phyloP scores from a whole-genome alignment of 1,140 invertebrate genomes.

The Aphelinus certus region DNA sequence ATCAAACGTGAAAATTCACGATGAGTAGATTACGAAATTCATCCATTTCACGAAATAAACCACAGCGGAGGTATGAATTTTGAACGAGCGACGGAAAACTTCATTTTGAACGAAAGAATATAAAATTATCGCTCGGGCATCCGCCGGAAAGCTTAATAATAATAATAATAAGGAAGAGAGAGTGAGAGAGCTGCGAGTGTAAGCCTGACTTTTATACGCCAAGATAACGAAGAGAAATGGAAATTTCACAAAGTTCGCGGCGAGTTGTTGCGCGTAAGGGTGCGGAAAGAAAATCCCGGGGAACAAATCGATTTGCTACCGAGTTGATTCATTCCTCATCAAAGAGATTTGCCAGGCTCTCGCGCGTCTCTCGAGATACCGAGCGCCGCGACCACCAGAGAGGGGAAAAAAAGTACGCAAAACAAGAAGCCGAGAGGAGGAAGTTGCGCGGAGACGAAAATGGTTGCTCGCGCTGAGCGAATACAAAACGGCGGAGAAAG shows the following conservation, averaged over 20 bases:
- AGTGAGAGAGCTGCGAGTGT: background rate
- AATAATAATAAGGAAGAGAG: background rate
- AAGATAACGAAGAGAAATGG: conserved; percentile 39
- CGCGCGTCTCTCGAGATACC: background rate
- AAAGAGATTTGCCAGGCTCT: conserved; percentile 30
- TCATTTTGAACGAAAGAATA: too few relatives aligned
- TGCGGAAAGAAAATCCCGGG: conserved; percentile 9
- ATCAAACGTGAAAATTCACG: too few relatives aligned
- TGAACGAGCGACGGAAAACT: too few relatives aligned
- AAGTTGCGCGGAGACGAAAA: conserved; percentile 16
- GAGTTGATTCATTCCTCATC: conserved; percentile 40
- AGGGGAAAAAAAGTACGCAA: background rate
- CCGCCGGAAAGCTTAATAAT: too few relatives aligned
- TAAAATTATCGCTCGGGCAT: too few relatives aligned
- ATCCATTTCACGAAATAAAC: too few relatives aligned
- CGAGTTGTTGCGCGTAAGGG: background rate
- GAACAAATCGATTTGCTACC: conserved; percentile 34
- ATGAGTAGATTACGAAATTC: too few relatives aligned
- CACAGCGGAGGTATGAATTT: too few relatives aligned
- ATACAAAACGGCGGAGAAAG: conserved; percentile 7
- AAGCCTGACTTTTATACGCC: background rate
- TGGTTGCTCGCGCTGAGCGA: background rate
- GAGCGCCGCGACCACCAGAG: background rate
- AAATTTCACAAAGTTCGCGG: conserved; percentile 34
- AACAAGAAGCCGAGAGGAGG: conserved; percentile 1